Base-by-base conservation (phyloP, 2,888 invertebrate genomes). In the Actias luna region DNA sequence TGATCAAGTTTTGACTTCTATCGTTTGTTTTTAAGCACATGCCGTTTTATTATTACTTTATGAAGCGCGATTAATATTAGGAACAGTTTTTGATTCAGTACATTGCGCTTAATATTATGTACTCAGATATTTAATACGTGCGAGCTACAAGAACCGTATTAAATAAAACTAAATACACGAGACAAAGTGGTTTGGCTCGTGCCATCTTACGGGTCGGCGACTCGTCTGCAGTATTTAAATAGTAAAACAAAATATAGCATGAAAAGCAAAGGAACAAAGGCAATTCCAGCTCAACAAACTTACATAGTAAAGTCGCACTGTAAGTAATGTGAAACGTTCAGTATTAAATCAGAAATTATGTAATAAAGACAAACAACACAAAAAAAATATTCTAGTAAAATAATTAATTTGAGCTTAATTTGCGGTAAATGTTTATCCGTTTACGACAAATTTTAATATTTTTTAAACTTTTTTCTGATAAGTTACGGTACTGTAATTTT, bases 171-270 rank as follows among this genome's bases (percentile, higher is more conserved):
- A 25, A 50, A 42, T 42, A 60, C 63, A 55, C 42, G 61, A 60
- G 55, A 61, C n/a, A 72, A 64, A 69, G 67, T 67, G 77, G 83
- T 79, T 83, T 88, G 88, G 85, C 91, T 91, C 92, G 92, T 90
- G 90, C 90, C 88, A 81, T 80, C 83, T 78, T 82, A 82, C 80
- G 83, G 88, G 88, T 89, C 89, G 87, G 83, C 81, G 81, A 80
- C 82, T 80, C 73, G 55, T 55, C 29, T 29, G 29, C 29, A 22
- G 46, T 46, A 46, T 22, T 35, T 36, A 22, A 50, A 33, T 50
- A 42, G 57, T 58, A 62, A 58, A 58, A 58, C 57, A 62, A 62
- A 42, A 39, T 62, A 57, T 39, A 58, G 58, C 31, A 62, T 42
- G 61, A 58, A 62, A 57, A 62, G 22, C 31, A 62, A 62, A 61